phyloP scores from a whole-genome alignment of 2,797 vertebrate genomes.

The Danio choprae region DNA sequence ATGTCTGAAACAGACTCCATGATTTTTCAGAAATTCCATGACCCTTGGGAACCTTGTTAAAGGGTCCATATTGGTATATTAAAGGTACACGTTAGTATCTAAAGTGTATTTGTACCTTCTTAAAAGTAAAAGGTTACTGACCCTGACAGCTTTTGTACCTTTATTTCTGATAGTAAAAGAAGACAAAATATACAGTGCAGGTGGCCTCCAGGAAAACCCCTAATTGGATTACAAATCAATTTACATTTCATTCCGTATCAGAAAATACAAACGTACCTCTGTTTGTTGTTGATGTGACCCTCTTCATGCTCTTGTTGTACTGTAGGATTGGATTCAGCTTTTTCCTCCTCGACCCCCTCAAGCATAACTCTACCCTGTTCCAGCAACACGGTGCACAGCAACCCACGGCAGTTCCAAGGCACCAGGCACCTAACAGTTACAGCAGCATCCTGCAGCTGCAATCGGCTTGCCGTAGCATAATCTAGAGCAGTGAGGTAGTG shows the following conservation, averaged over 20 bases:
- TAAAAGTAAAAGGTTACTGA: no score
- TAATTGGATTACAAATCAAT: not conserved
- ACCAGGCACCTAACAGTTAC: conserved; percentile 88
- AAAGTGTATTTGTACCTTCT: no score
- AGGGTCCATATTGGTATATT: no score
- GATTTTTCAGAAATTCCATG: no score
- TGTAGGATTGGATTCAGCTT: conserved; percentile 40
- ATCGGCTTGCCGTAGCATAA: conserved; percentile 89
- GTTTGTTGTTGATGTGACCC: conserved; percentile 60
- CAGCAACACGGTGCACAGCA: conserved; percentile 87
- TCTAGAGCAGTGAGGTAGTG: conserved; percentile 88
- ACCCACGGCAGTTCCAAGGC: conserved; percentile 92
- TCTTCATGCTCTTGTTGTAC: conserved; percentile 58
- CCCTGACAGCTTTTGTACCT: no score
- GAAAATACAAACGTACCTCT: conserved; percentile 71
- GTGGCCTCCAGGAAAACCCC: no score
- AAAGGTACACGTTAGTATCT: no score
- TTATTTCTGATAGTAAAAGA: not conserved
- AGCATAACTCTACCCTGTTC: conserved; percentile 91
- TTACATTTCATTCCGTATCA: not conserved
- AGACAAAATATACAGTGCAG: conserved; percentile 6
- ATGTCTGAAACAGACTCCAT: no score
- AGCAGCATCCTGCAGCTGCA: conserved; percentile 86
- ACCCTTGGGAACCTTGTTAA: no score
- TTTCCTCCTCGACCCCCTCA: conserved; percentile 67